Base-by-base conservation (phyloP, 2,888 invertebrate genomes). In the Rugalucina vietnamica region DNA sequence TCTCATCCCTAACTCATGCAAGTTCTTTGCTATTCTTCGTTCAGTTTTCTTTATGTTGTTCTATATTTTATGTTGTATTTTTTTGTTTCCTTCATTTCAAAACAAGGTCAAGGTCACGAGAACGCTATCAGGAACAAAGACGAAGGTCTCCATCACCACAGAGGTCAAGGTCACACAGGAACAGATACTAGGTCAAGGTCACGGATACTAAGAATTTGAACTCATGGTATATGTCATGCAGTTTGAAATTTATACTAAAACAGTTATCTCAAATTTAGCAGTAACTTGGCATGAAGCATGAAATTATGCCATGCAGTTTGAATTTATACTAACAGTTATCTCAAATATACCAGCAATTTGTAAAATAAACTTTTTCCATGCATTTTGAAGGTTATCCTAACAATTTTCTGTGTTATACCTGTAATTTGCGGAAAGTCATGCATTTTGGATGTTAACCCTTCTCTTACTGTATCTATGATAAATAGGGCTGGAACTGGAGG, bases 61-160 rank as follows among this genome's bases (percentile, higher is more conserved):
- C 24, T 36, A 75, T 73, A 71, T 82, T 24, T 75, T 72, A 74
- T 79, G 54, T 29, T 37, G 70, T 74, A 80, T 21, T 80, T 76
- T 78, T 73, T 78, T 79, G 21, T 78, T 34, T 78, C 50, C 75
- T 77, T 80, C 65, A 78, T 60, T 49, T 75, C 60, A 73, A 65
- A 27, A 82, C 76, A 82, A 88, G 89, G 83, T 90, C 90, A 84
- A 87, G 89, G 84, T 90, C 91, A 79, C 86, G 75, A 39, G 82
- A 75, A 37, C 37, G 60, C 4, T 57, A 77, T 57, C 79, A 76
- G 36, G 72, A 79, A 65, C 78, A 60, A 39, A 18, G 76, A 76
- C 69, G 80, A 69, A 74, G 82, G 79, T 70, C 78, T 8, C 81
- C 86, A 70, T 81, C 86, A 24, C 34, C 74, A 43, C 77, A 80